phyloP scores from a whole-genome alignment of 2,888 invertebrate species.

The Thereva nobilitata region DNA sequence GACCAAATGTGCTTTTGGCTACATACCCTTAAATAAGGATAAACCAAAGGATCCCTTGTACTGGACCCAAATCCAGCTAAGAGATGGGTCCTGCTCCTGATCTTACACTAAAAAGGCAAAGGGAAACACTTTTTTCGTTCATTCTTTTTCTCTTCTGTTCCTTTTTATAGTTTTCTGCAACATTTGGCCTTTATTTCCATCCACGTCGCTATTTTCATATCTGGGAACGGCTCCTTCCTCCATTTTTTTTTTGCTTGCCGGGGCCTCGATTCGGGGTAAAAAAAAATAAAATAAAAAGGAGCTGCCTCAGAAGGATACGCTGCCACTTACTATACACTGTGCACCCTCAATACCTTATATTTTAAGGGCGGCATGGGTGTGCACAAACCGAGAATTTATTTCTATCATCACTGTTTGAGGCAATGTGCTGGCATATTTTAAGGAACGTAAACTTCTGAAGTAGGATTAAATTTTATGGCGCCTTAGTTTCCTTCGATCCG shows the following conservation, averaged over 20 bases:
- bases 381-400: slow-evolving; percentile 22
- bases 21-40: slow-evolving; percentile 29
- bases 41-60: slow-evolving; percentile 30
- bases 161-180: slow-evolving; percentile 37
- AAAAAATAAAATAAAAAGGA: slow-evolving; percentile 18
- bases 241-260: neutral
- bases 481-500: slow-evolving; percentile 31
- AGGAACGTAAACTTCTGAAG: slow-evolving; percentile 33
- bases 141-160: neutral
- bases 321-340: neutral
- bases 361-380: neutral
- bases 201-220: slow-evolving; percentile 35
- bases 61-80: neutral
- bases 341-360: neutral
- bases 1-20: slow-evolving; percentile 14
- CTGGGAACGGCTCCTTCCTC: slow-evolving; percentile 13
- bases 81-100: slow-evolving; percentile 2
- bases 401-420: slow-evolving; percentile 24
- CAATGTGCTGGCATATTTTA: slow-evolving; percentile 33
- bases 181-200: slow-evolving; percentile 36
- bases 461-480: slow-evolving; percentile 33
- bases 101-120: slow-evolving; percentile 26
- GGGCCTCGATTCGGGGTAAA: neutral
- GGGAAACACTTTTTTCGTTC: slow-evolving; percentile 42
- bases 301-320: slow-evolving; percentile 10